Conservation (phyloP, 1,140 invertebrate genomes). For the Antheraea pernyi region DNA sequence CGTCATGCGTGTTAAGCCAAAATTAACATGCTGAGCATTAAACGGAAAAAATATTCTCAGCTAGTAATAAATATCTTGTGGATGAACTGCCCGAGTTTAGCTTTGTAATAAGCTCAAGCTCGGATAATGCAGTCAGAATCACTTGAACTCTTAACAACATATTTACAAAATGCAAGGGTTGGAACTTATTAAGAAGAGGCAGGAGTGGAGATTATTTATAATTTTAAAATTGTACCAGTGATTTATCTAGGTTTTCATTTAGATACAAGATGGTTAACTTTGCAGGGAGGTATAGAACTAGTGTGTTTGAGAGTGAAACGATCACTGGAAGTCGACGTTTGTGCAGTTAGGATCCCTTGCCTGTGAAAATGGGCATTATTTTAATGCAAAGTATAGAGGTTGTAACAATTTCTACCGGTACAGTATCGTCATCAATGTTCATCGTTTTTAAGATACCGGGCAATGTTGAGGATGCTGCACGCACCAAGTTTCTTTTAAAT, state of each 20-base stretch:
- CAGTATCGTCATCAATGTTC: slow-evolving; percentile 56
- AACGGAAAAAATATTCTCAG: slow-evolving; percentile 77
- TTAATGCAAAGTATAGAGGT: slow-evolving; percentile 94
- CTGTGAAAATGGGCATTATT: slow-evolving; percentile 90
- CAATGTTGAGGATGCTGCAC: slow-evolving; percentile 57
- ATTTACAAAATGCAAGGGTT: slow-evolving; percentile 69
- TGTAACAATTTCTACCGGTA: slow-evolving; percentile 81
- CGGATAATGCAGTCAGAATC: slow-evolving; percentile 34
- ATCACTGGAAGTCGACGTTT: slow-evolving; percentile 69
- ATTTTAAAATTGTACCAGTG: slow-evolving; percentile 54
- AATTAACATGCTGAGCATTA: slow-evolving; percentile 77
- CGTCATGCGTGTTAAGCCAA: slow-evolving; percentile 57
- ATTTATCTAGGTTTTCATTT: slow-evolving; percentile 65
- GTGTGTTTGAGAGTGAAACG: slow-evolving; percentile 61
- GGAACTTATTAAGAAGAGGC: slow-evolving; percentile 50
- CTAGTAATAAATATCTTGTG: slow-evolving; percentile 69
- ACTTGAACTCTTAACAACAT: slow-evolving; percentile 37
- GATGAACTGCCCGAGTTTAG: slow-evolving; percentile 72
- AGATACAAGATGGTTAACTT: slow-evolving; percentile 71
- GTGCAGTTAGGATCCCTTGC: slow-evolving; percentile 76
- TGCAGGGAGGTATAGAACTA: slow-evolving; percentile 77
- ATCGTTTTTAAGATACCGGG: slow-evolving; percentile 19
- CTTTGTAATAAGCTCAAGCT: slow-evolving; percentile 65
- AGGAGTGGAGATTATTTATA: slow-evolving; percentile 53
- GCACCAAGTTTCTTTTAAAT: slow-evolving; percentile 76